Evolutionary conservation across 2,888 invertebrate genomes (phyloP).

Genomic region (Nomada fucata): DNA sequence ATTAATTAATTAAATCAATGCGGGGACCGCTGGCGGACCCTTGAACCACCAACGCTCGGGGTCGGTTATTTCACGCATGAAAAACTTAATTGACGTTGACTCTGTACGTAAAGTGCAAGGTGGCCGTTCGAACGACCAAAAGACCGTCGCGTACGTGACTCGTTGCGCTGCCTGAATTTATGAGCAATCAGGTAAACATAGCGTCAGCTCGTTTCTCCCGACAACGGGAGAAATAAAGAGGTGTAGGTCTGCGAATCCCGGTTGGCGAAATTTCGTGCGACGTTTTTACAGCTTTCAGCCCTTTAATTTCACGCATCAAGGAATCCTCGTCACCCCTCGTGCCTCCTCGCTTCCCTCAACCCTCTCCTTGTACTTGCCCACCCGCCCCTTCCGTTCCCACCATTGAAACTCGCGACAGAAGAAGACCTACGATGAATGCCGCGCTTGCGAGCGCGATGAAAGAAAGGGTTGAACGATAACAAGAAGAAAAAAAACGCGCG

Average conservation of each 20-base stretch:
- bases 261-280: slow-evolving; percentile 35
- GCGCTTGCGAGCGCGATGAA: slow-evolving; percentile 38
- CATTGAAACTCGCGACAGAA: slow-evolving; percentile 38
- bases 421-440: slow-evolving; percentile 41
- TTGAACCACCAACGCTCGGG: slow-evolving; percentile 11
- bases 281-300: slow-evolving; percentile 55
- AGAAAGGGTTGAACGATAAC: slow-evolving; percentile 58
- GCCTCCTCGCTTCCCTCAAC: slow-evolving; percentile 8
- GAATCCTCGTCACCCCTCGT: slow-evolving; percentile 36
- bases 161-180: neutral
- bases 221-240: neutral
- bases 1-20: slow-evolving; percentile 46
- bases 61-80: neutral
- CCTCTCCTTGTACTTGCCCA: slow-evolving; percentile 9
- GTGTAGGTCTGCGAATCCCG: slow-evolving; percentile 27
- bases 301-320: slow-evolving; percentile 66
- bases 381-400: slow-evolving; percentile 7
- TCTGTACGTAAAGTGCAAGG: neutral
- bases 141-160: neutral
- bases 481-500: slow-evolving; percentile 20
- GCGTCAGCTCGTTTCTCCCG: neutral
- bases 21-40: slow-evolving; percentile 3
- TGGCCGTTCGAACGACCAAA: neutral
- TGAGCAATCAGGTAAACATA: neutral
- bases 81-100: slow-evolving; percentile 1